phyloP scores from a whole-genome alignment of 2,113 vertebrate species.

The Protobothrops mucrosquamatus region DNA sequence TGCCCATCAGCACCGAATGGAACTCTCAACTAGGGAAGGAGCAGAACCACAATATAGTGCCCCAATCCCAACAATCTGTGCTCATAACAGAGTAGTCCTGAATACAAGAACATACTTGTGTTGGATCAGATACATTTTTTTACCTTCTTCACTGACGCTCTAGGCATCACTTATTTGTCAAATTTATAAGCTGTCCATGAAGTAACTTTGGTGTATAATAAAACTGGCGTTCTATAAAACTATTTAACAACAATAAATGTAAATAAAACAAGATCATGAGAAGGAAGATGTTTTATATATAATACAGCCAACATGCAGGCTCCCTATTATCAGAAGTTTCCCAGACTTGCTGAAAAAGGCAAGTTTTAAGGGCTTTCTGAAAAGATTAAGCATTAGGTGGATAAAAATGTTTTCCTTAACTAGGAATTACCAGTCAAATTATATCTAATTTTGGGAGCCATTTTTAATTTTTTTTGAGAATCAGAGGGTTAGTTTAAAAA shows the following conservation, averaged over 20 bases:
- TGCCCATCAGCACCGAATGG: background rate
- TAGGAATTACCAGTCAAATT: background rate
- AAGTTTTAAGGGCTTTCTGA: background rate
- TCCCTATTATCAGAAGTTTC: background rate
- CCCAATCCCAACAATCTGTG: background rate
- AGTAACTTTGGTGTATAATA: background rate
- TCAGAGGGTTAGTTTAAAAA: background rate
- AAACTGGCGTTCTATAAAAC: background rate
- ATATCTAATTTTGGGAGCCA: background rate
- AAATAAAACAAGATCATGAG: background rate
- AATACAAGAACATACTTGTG: background rate
- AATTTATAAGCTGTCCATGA: background rate
- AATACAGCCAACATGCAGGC: background rate
- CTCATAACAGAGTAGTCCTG: background rate
- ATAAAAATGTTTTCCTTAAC: background rate
- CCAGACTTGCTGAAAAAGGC: background rate
- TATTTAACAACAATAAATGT: background rate
- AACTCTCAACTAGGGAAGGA: background rate
- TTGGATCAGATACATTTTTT: background rate
- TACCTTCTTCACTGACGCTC: background rate
- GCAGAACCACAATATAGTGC: background rate
- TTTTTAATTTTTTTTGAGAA: background rate
- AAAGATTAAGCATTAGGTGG: background rate
- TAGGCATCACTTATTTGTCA: background rate
- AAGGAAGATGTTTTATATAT: background rate